Conservation (phyloP, 2,113 vertebrate genomes). For the Hyla sarda region DNA sequence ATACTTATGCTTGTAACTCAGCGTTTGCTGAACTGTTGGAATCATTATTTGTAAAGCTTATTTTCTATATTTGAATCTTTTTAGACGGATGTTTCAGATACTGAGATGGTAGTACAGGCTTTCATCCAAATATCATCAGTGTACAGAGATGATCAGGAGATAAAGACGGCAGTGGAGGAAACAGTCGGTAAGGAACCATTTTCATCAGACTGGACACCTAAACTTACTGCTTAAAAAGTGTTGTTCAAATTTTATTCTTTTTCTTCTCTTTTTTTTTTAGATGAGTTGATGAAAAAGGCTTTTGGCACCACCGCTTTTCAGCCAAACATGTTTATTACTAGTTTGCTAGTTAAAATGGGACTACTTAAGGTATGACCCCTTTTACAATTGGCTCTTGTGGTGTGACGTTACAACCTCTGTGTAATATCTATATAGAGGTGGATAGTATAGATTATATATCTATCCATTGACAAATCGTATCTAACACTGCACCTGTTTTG, state of each 20-base stretch:
- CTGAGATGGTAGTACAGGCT: constrained; percentile 82
- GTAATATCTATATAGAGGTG: too few species aligned
- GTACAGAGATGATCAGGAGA: constrained; percentile 86
- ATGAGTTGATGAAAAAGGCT: constrained; percentile 87
- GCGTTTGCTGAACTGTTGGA: too few species aligned
- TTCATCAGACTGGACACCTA: neutral
- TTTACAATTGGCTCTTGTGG: neutral
- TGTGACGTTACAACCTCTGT: neutral
- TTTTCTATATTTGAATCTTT: neutral
- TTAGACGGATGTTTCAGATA: constrained; percentile 87
- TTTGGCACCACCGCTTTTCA: constrained; percentile 83
- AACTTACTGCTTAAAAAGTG: too few species aligned
- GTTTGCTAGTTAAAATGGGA: constrained; percentile 88
- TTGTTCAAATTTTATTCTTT: neutral
- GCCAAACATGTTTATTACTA: constrained; percentile 84
- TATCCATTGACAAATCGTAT: too few species aligned
- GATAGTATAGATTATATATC: too few species aligned
- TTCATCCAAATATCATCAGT: constrained; percentile 93
- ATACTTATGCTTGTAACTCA: neutral
- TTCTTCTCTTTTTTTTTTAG: constrained; percentile 66
- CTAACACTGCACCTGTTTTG: too few species aligned
- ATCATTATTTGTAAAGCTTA: neutral
- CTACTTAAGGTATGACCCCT: constrained; percentile 84
- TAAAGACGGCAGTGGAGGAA: constrained; percentile 81
- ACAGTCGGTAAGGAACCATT: constrained; percentile 70